Evolutionary conservation across 2,113 vertebrate species (phyloP), one percentile per base, ranked within the genome.

Genomic region (Bubo bubo): DNA sequence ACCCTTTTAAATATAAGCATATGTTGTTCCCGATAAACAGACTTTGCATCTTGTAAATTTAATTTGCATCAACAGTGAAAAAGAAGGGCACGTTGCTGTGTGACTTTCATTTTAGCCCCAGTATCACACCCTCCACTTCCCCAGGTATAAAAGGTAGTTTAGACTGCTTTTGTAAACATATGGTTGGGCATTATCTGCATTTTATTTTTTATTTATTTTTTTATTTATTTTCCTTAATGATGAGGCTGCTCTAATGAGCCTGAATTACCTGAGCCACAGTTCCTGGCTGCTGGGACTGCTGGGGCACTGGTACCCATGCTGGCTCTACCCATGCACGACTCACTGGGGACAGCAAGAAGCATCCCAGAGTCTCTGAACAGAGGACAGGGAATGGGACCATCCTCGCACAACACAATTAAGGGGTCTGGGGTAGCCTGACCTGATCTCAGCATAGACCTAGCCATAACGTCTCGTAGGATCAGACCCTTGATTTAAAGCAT

Each of bases 271-370:
- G 9, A 74, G 8, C 7, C 17, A 2, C 7, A 12, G 5, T 8
- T 73, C 17, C 37, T 68, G 49, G 50, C 27, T 86, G 43, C 27
- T 1, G 3, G 37, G 43, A 41, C 10, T 2, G 1, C 30, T 50
- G 68, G 32, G 37, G 9, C 24, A 26, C 14, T 35, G 37, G 3
- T 82, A 20, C 32, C 4, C 10, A 3, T 17, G 23, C 5, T 27
- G 59, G 21, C 1, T 58, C 47, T 63, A 6, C 12, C 17, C 9
- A 8, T 12, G 10, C 9, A 12, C 0, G 1, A 12, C 3, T 67
- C 13, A 9, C 8, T 15, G 17, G 11, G 56, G 45, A 2, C 53
- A 79, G 4, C 4, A 39, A 70, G 73, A 62, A 71, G 9, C 14
- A 55, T n/a, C 16, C 6, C 1, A 13, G 12, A 4, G 8, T 73